These are phyloP conservation scores for Periplaneta americana DNA, from an alignment of 1,140 invertebrate genomes.

Conservation along the genomic window DNA sequence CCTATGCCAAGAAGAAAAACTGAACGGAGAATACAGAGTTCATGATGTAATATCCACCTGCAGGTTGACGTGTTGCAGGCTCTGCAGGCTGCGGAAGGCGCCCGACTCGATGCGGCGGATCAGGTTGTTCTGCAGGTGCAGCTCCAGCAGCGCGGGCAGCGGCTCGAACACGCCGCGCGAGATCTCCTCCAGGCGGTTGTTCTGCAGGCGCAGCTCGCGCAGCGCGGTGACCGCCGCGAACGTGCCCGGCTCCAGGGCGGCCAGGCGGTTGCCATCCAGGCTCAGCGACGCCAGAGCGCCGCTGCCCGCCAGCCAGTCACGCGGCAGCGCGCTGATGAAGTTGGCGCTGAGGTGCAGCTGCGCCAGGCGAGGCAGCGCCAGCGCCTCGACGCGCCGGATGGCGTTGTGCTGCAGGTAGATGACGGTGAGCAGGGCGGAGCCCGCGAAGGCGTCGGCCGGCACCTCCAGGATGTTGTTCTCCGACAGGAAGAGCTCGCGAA, in stretches of 20 bases:
- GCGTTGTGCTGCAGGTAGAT: slow-evolving; percentile 86
- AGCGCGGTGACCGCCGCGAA: slow-evolving; percentile 69
- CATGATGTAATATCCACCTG: no score
- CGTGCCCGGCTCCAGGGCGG: slow-evolving; percentile 68
- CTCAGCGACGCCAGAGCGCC: slow-evolving; percentile 74
- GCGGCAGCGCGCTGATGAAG: slow-evolving; percentile 70
- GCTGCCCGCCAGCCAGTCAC: slow-evolving; percentile 66
- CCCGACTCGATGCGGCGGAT: slow-evolving; percentile 77
- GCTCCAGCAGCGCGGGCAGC: slow-evolving; percentile 69
- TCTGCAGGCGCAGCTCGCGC: slow-evolving; percentile 78
- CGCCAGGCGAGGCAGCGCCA: slow-evolving; percentile 67
- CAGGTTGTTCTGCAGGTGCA: slow-evolving; percentile 82
- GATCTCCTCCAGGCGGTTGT: slow-evolving; percentile 72
- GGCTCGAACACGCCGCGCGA: slow-evolving; percentile 74
- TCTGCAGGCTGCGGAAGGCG: slow-evolving; percentile 72
- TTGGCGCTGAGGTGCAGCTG: slow-evolving; percentile 84
- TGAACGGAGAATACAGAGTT: no score
- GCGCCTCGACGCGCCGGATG: slow-evolving; percentile 65
- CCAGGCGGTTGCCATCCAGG: slow-evolving; percentile 85
- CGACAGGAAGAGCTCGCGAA: slow-evolving; percentile 77
- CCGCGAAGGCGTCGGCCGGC: slow-evolving; percentile 71
- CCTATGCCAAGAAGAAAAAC: no score
- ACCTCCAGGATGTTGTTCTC: slow-evolving; percentile 88
- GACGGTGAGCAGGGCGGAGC: slow-evolving; percentile 68
- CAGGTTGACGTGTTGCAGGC: slow-evolving; percentile 83